These are phyloP conservation scores for Semaprochilodus insignis DNA, from an alignment of 2,797 vertebrate species.

Conservation along the genomic window DNA sequence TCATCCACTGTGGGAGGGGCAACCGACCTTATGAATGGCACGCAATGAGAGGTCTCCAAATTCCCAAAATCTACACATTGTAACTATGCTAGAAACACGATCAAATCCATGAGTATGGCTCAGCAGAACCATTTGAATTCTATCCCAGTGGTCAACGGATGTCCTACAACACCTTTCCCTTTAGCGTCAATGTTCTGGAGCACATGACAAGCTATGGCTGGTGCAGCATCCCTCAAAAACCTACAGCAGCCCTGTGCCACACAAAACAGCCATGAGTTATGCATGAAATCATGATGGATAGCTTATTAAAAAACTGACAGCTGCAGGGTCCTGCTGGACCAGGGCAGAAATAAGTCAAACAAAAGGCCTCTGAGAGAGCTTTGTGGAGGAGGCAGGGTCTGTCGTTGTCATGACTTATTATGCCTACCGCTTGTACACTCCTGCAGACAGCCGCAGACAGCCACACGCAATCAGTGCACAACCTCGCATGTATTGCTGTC, in stretches of 20 bases:
- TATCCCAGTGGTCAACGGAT: not conserved
- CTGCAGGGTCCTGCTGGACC: conserved; percentile 3
- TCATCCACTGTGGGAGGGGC: too few relatives aligned
- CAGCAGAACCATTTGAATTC: not conserved
- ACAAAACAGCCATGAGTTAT: conserved; percentile 40
- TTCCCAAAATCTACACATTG: too few relatives aligned
- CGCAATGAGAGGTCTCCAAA: too few relatives aligned
- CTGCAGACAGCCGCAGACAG: not conserved
- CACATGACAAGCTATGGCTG: conserved; percentile 23
- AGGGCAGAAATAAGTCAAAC: conserved; percentile 31
- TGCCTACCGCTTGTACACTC: not conserved
- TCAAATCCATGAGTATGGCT: too few relatives aligned
- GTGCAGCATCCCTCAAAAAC: not conserved
- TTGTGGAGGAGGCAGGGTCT: conserved; percentile 6
- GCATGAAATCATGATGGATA: conserved; percentile 29
- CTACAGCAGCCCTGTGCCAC: not conserved
- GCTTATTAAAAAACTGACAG: conserved; percentile 56
- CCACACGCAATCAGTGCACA: not conserved
- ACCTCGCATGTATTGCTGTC: not conserved
- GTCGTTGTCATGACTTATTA: conserved; percentile 13
- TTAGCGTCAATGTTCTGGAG: conserved; percentile 12
- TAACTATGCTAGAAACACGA: not conserved
- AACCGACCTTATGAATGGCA: too few relatives aligned
- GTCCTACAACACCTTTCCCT: conserved; percentile 6
- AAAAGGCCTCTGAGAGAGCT: conserved; percentile 28